These are phyloP conservation scores for Bos javanicus DNA, from an alignment of 2,113 vertebrate genomes.

Conservation along the genomic window DNA sequence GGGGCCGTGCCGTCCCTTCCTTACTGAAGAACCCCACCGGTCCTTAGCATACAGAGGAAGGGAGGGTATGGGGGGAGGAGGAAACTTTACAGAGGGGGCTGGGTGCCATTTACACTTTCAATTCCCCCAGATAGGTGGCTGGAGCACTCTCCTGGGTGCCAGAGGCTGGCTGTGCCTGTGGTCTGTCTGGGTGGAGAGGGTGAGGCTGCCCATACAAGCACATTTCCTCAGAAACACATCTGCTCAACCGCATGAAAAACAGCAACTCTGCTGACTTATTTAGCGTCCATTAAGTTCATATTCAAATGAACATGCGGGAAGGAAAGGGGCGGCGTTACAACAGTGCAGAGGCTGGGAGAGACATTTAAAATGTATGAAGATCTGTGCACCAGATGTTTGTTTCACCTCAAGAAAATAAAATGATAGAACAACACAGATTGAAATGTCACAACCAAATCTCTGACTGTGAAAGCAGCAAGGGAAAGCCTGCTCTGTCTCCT, in stretches of 20 bases:
- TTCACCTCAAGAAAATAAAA: conserved; percentile 23
- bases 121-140: background rate
- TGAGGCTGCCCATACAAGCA: background rate
- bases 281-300: background rate
- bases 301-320: background rate
- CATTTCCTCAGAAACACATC: conserved; percentile 9
- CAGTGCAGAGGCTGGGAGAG: background rate
- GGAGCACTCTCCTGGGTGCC: background rate
- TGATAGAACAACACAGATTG: background rate
- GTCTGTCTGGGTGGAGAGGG: background rate
- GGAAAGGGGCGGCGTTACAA: background rate
- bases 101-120: background rate
- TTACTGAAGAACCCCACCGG: background rate
- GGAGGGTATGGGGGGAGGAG: background rate
- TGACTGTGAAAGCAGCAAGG: background rate
- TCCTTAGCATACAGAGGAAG: background rate
- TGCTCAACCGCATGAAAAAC: background rate
- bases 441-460: background rate
- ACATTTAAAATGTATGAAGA: background rate
- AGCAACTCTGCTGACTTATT: conserved; percentile 20
- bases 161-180: background rate
- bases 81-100: background rate
- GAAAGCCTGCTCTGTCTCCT: background rate
- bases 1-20: background rate
- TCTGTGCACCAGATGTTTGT: conserved; percentile 25